Evolutionary conservation across 2,113 vertebrate genomes (phyloP).

Genomic region (Tragelaphus scriptus): DNA sequence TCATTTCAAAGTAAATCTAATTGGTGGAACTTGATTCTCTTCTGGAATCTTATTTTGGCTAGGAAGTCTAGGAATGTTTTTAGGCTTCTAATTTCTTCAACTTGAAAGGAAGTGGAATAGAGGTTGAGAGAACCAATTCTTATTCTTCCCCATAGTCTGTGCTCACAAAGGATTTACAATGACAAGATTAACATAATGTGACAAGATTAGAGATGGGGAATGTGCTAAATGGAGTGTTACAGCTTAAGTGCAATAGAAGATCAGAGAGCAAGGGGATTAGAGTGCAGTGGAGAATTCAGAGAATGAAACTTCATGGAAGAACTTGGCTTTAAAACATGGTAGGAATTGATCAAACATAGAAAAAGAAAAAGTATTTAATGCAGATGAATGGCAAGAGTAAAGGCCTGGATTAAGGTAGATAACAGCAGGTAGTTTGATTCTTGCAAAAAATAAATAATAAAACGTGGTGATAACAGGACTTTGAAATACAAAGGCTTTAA

Average conservation of each 20-base stretch:
- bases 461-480: background rate
- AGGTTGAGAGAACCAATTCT: background rate
- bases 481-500: background rate
- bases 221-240: conserved; percentile 28
- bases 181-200: conserved; percentile 40
- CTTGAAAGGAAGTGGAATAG: background rate
- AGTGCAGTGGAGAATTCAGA: conserved; percentile 2
- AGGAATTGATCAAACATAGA: background rate
- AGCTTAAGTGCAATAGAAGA: background rate
- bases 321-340: background rate
- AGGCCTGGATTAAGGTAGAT: background rate
- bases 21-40: background rate
- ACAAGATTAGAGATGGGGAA: conserved; percentile 32
- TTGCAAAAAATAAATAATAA: background rate
- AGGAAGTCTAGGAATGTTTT: background rate
- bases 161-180: background rate
- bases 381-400: background rate
- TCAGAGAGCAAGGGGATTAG: conserved; percentile 21
- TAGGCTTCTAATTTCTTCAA: conserved; percentile 3
- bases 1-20: background rate
- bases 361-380: background rate
- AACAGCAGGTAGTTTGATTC: background rate
- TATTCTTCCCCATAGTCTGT: background rate
- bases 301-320: background rate
- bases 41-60: background rate